Base-by-base conservation (phyloP, 2,113 vertebrate species). In the Phylloscopus whistleri region DNA sequence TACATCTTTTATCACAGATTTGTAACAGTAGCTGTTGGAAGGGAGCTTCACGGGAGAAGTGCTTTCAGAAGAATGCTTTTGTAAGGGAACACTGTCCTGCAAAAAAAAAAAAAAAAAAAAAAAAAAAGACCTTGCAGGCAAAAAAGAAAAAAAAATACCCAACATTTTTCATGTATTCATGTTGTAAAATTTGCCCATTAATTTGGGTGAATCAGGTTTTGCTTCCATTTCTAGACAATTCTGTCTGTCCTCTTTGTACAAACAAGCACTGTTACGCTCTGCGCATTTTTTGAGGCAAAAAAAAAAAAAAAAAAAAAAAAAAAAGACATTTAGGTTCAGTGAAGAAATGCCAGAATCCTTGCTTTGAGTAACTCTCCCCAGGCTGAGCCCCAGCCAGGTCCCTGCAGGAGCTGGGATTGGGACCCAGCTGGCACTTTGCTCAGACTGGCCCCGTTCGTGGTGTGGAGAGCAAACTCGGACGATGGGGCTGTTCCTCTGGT, bases 1-100 rank as follows among this genome's bases (percentile, higher is more conserved):
- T 97, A 37, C 63, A 4, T 51, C 93, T 94, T 96, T 96, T 95
- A 94, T 97, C 64, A 4, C 31, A n/a, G 80, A 64, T 92, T 82
- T 87, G 96, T 96, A 96, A 96, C 69, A 90, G 92, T 90, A 95
- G 94, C 90, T 88, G 64, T 60, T 60, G 52, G 83, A 84, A 62
- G 70, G 58, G 74, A 84, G 87, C 87, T 93, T 94, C 91, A 73
- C 1, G 0, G 73, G 69, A 95, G 86, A 67, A 92, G 73, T 59
- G 82, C 89, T 94, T 94, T 84, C 83, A 87, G 93, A 88, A 59
- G 44, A 93, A 84, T 93, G 79, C 48, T 84, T 83, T 82, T 94
- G 70, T 92, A 90, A 89, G 85, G 64, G 35, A 77, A 60, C 44
- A 11, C 39, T 93, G 64, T 83, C 90, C 94, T 75, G 6, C 0